A percentile compares a stretch with the other conserved stretches of the same genome.
Conservation (phyloP, 2,113 vertebrate species). For the Strigops habroptila region DNA sequence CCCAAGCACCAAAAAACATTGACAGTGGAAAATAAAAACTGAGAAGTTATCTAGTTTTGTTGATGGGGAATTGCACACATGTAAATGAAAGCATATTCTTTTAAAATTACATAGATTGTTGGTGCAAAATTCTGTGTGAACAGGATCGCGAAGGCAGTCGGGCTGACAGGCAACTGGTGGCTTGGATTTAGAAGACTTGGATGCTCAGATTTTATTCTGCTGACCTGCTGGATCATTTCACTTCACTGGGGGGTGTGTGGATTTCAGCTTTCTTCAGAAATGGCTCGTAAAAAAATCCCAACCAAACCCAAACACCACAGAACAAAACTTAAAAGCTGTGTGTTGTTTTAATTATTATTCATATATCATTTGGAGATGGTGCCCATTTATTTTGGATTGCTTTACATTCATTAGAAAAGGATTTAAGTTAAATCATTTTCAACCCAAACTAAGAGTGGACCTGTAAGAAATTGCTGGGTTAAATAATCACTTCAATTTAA, state of each 20-base stretch:
- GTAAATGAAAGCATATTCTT: background rate
- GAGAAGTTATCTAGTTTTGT: background rate
- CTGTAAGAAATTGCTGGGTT: background rate
- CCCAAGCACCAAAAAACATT: background rate
- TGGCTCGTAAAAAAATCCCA: background rate
- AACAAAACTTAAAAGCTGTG: background rate
- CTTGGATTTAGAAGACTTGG: background rate
- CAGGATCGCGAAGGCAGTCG: rapidly evolving
- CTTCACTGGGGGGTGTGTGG: background rate
- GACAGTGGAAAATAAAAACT: background rate
- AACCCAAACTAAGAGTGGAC: background rate
- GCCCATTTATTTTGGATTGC: background rate
- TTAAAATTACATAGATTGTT: background rate
- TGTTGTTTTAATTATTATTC: background rate
- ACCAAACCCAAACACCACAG: background rate
- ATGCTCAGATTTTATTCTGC: background rate
- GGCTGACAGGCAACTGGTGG: background rate
- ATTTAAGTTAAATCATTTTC: background rate
- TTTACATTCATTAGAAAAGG: background rate
- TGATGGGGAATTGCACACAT: background rate
- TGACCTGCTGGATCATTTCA: background rate
- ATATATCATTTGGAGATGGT: background rate
- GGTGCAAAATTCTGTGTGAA: background rate
- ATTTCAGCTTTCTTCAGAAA: background rate
- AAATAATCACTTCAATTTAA: background rate